These are phyloP conservation scores for Forbesichthys agassizii DNA, from an alignment of 2,113 vertebrate species.

Conservation along the genomic window DNA sequence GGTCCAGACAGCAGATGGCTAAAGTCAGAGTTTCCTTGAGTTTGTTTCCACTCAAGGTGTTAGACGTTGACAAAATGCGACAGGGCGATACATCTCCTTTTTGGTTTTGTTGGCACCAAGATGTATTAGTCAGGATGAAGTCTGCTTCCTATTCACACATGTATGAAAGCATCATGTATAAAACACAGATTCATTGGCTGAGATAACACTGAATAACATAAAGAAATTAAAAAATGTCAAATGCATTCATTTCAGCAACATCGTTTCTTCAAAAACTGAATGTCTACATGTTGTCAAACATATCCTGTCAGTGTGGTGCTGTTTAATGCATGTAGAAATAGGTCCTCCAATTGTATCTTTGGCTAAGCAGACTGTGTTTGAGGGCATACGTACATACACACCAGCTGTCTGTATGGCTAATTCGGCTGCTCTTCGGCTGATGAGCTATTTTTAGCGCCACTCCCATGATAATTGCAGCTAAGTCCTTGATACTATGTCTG, in stretches of 20 bases:
- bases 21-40: conserved; percentile 17
- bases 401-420: conserved; percentile 33
- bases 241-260: no score
- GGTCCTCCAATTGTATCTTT: conserved; percentile 45
- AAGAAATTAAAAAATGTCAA: no score
- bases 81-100: conserved; percentile 6
- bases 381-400: conserved; percentile 17
- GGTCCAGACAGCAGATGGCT: conserved; percentile 37
- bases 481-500: conserved; percentile 36
- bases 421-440: conserved; percentile 37
- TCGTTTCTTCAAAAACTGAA: no score
- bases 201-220: not conserved
- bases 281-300: not conserved
- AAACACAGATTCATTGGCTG: not conserved
- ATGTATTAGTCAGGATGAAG: not conserved
- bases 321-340: conserved; percentile 47
- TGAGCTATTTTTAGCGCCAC: conserved; percentile 53
- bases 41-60: conserved; percentile 8
- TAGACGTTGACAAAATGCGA: conserved; percentile 14
- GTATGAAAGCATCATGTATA: not conserved
- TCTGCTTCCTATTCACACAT: not conserved
- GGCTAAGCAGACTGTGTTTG: conserved; percentile 18
- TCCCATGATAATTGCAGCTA: conserved; percentile 39
- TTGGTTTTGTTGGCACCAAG: not conserved
- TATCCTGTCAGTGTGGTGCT: conserved; percentile 36